A percentile compares a stretch with the other conserved stretches of the same genome.
phyloP scores from a whole-genome alignment of 2,797 vertebrate genomes.

The Oreortyx pictus region DNA sequence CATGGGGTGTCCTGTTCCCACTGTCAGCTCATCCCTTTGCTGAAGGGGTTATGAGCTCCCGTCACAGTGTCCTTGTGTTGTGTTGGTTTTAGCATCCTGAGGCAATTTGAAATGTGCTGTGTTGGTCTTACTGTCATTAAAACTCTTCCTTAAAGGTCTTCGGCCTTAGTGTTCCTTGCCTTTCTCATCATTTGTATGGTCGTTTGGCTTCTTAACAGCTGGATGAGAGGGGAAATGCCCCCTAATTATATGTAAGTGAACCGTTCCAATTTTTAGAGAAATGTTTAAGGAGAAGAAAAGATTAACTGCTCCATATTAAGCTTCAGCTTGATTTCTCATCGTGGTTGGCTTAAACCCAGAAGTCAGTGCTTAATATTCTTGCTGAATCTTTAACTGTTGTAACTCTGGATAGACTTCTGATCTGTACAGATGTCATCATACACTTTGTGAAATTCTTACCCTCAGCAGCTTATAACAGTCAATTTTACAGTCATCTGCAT shows the following conservation, averaged over 20 bases:
- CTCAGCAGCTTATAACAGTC: not conserved
- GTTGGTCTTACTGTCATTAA: not conserved
- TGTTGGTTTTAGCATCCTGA: not conserved
- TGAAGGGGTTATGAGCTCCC: not conserved
- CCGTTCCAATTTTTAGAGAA: not conserved
- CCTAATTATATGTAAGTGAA: not conserved
- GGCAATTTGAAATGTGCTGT: not conserved
- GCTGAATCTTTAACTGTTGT: slow-evolving; percentile 52
- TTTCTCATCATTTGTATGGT: not conserved
- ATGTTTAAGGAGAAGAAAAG: not conserved
- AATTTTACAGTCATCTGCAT: not conserved
- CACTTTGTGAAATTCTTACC: slow-evolving; percentile 44
- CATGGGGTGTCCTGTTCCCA: fast-evolving
- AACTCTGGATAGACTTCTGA: slow-evolving; percentile 59
- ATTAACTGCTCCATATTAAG: not conserved
- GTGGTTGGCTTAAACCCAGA: slow-evolving; percentile 48
- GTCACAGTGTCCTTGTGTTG: not conserved
- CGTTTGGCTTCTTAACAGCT: not conserved
- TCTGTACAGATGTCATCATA: slow-evolving; percentile 43
- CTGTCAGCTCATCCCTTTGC: fast-evolving
- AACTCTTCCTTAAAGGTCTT: not conserved
- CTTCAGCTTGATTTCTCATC: slow-evolving; percentile 28
- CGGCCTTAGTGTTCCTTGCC: not conserved
- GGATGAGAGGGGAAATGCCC: not conserved
- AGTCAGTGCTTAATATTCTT: slow-evolving; percentile 45